Evolutionary conservation across 2,888 invertebrate species (phyloP), one percentile per base, ranked within the genome.

Genomic region (Xestoiulus laeticollis): DNA sequence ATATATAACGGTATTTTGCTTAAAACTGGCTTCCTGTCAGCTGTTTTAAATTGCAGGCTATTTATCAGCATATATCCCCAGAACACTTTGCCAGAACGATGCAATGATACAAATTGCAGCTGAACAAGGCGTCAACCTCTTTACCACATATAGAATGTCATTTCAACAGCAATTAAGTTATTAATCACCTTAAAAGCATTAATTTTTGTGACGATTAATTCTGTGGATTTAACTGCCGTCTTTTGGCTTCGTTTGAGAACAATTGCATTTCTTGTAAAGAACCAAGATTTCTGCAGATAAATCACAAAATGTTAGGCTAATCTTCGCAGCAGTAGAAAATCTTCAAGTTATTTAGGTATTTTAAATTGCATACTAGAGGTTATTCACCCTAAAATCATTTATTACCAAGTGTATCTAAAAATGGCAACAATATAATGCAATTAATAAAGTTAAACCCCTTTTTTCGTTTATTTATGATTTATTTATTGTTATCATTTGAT

Each of bases 101-200:
- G 19, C 68, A 16, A 4, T 48, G 14, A 14, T 16, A 14, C 14
- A 14, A 68, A 68, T 22, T 26, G 26, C 68, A 22, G 4, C 10
- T 12, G n/a, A 68, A 22, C 22, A 8, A 68, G 68, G 68, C 10
- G 68, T 68, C 68, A 68, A 68, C 68, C 68, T 22, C 10, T 68
- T 68, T 26, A 68, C 68, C n/a, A 10, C 22, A 68, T n/a, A n/a
- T 19, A 48, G 68, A 10, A 68, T 26, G 26, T 68, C 26, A 26
- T 68, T 68, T 26, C 10, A 68, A 22, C 68, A 68, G 68, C 26
- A 68, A 68, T 68, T 68, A 68, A 68, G 68, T 68, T 68, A 22
- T 68, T 68, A 68, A 68, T 68, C 68, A 68, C n/a, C 26, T 68
- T 68, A 12, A 59, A 68, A 68, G 68, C 68, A 68, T 68, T 26